These are phyloP conservation scores for Triplophysa bombifrons DNA, from an alignment of 2,797 vertebrate genomes.

Conservation along the genomic window DNA sequence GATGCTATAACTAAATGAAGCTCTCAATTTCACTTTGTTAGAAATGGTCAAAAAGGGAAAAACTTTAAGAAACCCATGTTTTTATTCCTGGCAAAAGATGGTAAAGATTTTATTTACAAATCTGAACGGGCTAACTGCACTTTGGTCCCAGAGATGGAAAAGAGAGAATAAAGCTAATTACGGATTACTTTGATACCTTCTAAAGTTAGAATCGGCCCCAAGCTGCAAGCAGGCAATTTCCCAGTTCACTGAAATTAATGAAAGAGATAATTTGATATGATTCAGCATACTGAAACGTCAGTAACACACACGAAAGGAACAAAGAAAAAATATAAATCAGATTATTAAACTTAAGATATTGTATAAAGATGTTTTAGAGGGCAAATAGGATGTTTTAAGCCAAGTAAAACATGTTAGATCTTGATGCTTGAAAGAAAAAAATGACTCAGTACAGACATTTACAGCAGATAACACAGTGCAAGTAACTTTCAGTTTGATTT, in stretches of 20 bases:
- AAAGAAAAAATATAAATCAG: constrained; percentile 10
- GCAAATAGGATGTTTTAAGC: not conserved
- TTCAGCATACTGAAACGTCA: constrained; percentile 28
- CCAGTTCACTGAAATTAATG: constrained; percentile 44
- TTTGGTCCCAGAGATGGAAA: constrained; percentile 23
- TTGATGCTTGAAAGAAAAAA: constrained; percentile 12
- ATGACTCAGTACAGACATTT: not conserved
- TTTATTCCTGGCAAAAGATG: not conserved
- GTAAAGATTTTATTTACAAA: not conserved
- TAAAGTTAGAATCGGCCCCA: constrained; percentile 36
- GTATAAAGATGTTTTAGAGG: not conserved
- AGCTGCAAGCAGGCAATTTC: constrained; percentile 38
- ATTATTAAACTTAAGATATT: not conserved
- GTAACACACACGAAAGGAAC: constrained; percentile 26
- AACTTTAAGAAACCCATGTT: not conserved
- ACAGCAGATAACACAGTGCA: not conserved
- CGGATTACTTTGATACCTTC: constrained; percentile 34
- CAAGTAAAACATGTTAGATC: constrained; percentile 5
- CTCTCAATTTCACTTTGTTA: not conserved
- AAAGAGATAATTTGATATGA: constrained; percentile 42
- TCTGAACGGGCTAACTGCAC: constrained; percentile 9
- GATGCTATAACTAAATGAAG: not conserved
- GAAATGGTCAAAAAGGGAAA: not conserved
- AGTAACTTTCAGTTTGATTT: not conserved
- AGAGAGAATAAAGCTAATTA: constrained; percentile 29